A percentile compares a stretch with the other conserved stretches of the same genome.
Evolutionary conservation across 2,888 invertebrate species (phyloP).

Genomic region (Sepioteuthis lessoniana): DNA sequence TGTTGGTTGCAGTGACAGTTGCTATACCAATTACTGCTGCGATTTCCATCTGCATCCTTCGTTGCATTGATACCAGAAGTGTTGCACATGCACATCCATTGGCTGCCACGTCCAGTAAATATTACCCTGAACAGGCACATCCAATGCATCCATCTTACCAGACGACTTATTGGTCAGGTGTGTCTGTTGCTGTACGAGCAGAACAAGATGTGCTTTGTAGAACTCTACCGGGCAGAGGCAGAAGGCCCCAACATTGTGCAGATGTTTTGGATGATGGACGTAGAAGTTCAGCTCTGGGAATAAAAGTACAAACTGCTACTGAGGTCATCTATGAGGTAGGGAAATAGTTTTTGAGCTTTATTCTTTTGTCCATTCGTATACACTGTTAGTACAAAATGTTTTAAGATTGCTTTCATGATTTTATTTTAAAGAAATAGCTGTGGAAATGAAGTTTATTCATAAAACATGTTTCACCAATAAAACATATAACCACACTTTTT

Average conservation of each 20-base stretch:
- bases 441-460: too few relatives aligned
- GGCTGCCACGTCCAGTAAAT: neutral
- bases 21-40: conserved; percentile 33
- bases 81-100: conserved; percentile 33
- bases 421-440: too few relatives aligned
- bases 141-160: conserved; percentile 14
- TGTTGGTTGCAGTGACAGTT: conserved; percentile 3
- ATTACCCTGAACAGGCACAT: neutral
- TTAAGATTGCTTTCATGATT: too few relatives aligned
- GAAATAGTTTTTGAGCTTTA: neutral
- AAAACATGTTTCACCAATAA: too few relatives aligned
- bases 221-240: too few relatives aligned
- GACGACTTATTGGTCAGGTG: neutral
- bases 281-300: too few relatives aligned
- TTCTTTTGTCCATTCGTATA: too few relatives aligned
- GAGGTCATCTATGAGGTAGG: neutral
- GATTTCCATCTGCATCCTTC: conserved; percentile 12
- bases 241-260: neutral
- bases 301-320: too few relatives aligned
- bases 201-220: too few relatives aligned
- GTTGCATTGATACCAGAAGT: conserved; percentile 23
- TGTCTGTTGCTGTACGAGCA: neutral
- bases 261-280: conserved; percentile 53
- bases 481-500: too few relatives aligned
- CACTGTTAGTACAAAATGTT: too few relatives aligned